Evolutionary conservation across 2,113 vertebrate genomes (phyloP).

Genomic region (Plotosus lineatus): DNA sequence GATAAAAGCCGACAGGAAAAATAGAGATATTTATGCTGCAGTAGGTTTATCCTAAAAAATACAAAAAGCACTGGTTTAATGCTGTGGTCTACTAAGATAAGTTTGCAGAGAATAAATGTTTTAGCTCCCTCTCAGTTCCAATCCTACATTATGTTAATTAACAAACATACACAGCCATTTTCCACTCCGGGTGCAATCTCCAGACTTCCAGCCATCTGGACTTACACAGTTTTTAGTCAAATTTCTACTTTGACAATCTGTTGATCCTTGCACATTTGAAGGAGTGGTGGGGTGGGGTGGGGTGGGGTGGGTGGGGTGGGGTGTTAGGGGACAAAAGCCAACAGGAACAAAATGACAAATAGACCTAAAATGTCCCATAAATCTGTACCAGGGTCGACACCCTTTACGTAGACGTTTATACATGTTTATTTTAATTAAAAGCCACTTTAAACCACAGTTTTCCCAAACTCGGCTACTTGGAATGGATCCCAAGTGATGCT

Average conservation of each 20-base stretch:
- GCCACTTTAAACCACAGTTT: conserved; percentile 16
- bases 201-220: conserved; percentile 24
- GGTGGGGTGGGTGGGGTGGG: conserved; percentile 61
- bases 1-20: conserved; percentile 57
- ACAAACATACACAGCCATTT: conserved; percentile 13
- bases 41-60: conserved; percentile 52
- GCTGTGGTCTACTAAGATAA: conserved; percentile 48
- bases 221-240: conserved; percentile 27
- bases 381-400: conserved; percentile 25
- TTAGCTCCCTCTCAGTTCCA: conserved; percentile 9
- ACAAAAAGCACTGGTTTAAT: conserved; percentile 51
- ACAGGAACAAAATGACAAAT: conserved; percentile 64
- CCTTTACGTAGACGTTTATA: conserved; percentile 23
- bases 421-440: conserved; percentile 31
- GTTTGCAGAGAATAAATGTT: conserved; percentile 23
- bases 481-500: conserved; percentile 68
- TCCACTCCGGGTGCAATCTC: neutral
- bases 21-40: conserved; percentile 55
- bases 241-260: conserved; percentile 46
- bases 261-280: conserved; percentile 56
- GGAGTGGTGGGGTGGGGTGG: conserved; percentile 62
- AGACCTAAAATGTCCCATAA: conserved; percentile 5
- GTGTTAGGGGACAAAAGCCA: conserved; percentile 61
- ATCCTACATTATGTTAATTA: conserved; percentile 14
- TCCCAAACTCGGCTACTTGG: conserved; percentile 22